Percentiles rank a stretch among this genome's conserved stretches.
These are phyloP conservation scores for Berghia stephanieae DNA, from an alignment of 1,140 invertebrate genomes.

Conservation along the genomic window DNA sequence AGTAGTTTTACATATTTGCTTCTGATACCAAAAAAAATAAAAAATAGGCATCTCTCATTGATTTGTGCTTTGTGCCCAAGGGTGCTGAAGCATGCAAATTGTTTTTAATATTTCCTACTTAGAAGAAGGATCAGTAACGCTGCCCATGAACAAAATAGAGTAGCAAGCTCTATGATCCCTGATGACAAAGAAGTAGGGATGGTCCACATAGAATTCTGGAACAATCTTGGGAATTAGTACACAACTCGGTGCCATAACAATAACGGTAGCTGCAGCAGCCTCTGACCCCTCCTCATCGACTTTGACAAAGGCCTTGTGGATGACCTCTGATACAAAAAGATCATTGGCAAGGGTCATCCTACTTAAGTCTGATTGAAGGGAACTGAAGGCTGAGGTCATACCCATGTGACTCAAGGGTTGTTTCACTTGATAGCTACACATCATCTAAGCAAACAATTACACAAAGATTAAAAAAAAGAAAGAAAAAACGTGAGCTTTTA, in stretches of 20 bases:
- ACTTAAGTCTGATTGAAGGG: slow-evolving; percentile 42
- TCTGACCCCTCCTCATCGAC: slow-evolving; percentile 69
- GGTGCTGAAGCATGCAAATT: too few relatives aligned
- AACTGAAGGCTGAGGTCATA: slow-evolving; percentile 41
- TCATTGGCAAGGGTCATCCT: slow-evolving; percentile 44
- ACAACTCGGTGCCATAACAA: slow-evolving; percentile 66
- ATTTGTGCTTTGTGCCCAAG: too few relatives aligned
- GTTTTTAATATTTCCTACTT: too few relatives aligned
- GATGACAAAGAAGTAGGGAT: slow-evolving; percentile 83
- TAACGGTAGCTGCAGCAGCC: slow-evolving; percentile 67
- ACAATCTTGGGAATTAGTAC: neutral
- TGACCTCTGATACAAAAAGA: slow-evolving; percentile 55
- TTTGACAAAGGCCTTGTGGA: slow-evolving; percentile 71
- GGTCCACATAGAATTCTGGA: slow-evolving; percentile 76
- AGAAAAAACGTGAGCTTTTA: too few relatives aligned
- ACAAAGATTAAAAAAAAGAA: too few relatives aligned
- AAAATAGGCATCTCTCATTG: too few relatives aligned
- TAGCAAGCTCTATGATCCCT: slow-evolving; percentile 67
- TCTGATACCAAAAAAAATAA: too few relatives aligned
- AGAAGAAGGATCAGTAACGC: slow-evolving; percentile 38
- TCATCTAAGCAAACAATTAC: too few relatives aligned
- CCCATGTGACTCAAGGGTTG: slow-evolving; percentile 62
- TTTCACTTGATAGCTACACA: slow-evolving; percentile 37
- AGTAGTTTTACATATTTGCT: too few relatives aligned
- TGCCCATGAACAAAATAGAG: slow-evolving; percentile 61